phyloP scores from a whole-genome alignment of 1,140 invertebrate genomes.

The Pogonomyrmex californicus region DNA sequence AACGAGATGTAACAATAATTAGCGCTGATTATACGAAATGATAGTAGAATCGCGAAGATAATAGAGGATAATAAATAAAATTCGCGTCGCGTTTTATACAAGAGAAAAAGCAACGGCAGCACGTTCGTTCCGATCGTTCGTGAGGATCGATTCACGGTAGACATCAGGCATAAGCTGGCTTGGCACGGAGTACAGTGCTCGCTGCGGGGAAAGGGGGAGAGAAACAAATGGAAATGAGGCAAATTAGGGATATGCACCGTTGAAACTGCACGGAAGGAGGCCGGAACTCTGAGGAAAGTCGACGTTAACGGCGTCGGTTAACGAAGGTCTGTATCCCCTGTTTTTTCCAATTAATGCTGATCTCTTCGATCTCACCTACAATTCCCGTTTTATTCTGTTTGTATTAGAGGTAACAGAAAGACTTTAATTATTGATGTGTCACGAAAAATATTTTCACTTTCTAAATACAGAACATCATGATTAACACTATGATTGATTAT shows the following conservation, averaged over 20 bases:
- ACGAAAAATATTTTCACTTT: not conserved
- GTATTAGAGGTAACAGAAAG: not conserved
- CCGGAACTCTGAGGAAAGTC: not conserved
- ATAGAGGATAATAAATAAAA: not conserved
- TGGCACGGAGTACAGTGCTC: not conserved
- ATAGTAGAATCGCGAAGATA: slow-evolving; percentile 13
- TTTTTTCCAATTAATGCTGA: not conserved
- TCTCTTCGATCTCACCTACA: not conserved
- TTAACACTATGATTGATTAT: not conserved
- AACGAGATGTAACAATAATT: slow-evolving; percentile 15
- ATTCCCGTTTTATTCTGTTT: not conserved
- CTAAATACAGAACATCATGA: not conserved
- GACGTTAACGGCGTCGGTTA: slow-evolving; percentile 2
- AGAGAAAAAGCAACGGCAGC: not conserved
- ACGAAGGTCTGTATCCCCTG: slow-evolving; percentile 43
- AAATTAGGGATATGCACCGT: not conserved
- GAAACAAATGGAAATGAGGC: not conserved
- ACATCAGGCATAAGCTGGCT: slow-evolving; percentile 11
- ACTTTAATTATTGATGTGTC: not conserved
- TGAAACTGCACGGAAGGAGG: not conserved
- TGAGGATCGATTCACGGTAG: not conserved
- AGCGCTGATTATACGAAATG: not conserved
- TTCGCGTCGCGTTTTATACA: slow-evolving; percentile 23
- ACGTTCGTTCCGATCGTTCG: slow-evolving; percentile 9
- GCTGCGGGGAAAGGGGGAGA: slow-evolving; percentile 1